Conservation (phyloP, 2,888 invertebrate species). For the Dorcus hopei region DNA sequence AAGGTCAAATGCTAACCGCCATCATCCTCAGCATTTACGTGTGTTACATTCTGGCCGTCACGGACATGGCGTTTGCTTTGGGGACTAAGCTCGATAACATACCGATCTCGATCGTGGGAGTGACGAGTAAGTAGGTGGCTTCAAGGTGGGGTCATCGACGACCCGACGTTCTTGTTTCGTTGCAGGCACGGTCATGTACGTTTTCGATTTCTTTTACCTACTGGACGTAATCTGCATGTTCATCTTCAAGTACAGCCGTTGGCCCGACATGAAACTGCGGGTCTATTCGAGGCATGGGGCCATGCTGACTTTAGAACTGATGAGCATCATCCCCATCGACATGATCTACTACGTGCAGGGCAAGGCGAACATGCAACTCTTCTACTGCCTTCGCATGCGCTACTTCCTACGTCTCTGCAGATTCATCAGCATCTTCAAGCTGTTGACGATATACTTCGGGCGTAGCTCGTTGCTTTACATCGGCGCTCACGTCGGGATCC, state of each 20-base stretch:
- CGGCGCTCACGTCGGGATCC: slow-evolving; percentile 3
- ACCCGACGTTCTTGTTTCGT: background rate
- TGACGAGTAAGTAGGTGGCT: background rate
- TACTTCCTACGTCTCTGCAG: slow-evolving; percentile 10
- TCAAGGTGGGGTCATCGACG: no score
- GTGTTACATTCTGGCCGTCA: background rate
- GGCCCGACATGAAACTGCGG: background rate
- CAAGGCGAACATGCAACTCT: slow-evolving; percentile 1
- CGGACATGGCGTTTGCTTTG: slow-evolving; percentile 13
- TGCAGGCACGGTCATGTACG: slow-evolving; percentile 10
- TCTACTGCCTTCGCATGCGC: slow-evolving; percentile 8
- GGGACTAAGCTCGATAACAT: background rate
- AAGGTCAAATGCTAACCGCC: slow-evolving; percentile 10
- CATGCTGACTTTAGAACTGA: slow-evolving; percentile 4
- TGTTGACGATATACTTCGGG: slow-evolving; percentile 8
- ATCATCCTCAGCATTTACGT: slow-evolving; percentile 7
- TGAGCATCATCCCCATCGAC: slow-evolving; percentile 12
- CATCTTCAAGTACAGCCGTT: slow-evolving; percentile 10
- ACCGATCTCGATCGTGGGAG: background rate
- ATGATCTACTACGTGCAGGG: slow-evolving; percentile 6
- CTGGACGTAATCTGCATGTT: slow-evolving; percentile 14
- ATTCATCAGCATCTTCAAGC: slow-evolving; percentile 4
- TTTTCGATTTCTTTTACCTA: slow-evolving; percentile 14
- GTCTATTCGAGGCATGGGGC: slow-evolving; percentile 4
- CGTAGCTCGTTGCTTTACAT: slow-evolving; percentile 4